A percentile compares a stretch with the other conserved stretches of the same genome.
Conservation (phyloP, 2,888 invertebrate species). For the Cosmorhoe ocellata region DNA sequence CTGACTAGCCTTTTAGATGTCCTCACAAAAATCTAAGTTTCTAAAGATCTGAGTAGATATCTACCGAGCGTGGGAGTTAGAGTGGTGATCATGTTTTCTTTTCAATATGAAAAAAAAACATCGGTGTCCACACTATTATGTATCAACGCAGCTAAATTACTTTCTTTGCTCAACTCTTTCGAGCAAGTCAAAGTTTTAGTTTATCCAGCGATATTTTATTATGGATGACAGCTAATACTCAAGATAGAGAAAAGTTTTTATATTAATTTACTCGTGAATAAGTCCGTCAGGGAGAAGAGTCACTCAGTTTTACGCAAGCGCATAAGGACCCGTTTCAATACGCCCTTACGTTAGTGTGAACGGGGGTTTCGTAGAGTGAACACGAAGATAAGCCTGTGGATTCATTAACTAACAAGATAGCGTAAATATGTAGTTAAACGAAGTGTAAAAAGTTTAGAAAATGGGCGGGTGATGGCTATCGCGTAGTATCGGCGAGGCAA, state of each 20-base stretch:
- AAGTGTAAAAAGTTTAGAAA: conserved; percentile 52
- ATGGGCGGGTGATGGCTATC: conserved; percentile 49
- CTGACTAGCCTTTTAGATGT: no score
- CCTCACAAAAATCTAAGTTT: no score
- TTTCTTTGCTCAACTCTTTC: conserved; percentile 19
- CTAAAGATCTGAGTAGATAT: no score
- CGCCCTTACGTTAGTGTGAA: conserved; percentile 71
- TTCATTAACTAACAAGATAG: conserved; percentile 51
- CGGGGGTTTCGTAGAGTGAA: conserved; percentile 53
- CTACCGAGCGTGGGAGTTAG: no score
- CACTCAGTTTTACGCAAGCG: conserved; percentile 76
- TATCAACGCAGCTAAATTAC: no score
- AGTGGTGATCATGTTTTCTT: no score
- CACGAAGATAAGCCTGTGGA: conserved; percentile 49
- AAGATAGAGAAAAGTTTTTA: conserved; percentile 76
- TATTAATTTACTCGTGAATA: conserved; percentile 81
- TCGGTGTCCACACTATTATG: no score
- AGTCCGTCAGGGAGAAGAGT: conserved; percentile 76
- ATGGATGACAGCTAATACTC: conserved; percentile 70
- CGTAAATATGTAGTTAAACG: conserved; percentile 48
- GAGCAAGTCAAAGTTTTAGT: conserved; percentile 31
- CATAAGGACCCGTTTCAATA: conserved; percentile 60
- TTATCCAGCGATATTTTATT: conserved; percentile 67
- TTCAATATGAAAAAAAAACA: no score
- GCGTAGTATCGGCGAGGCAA: conserved; percentile 31